A percentile compares a stretch with the other conserved stretches of the same genome.
Conservation (phyloP, 1,140 invertebrate species). For the Ceratina calcarata region DNA sequence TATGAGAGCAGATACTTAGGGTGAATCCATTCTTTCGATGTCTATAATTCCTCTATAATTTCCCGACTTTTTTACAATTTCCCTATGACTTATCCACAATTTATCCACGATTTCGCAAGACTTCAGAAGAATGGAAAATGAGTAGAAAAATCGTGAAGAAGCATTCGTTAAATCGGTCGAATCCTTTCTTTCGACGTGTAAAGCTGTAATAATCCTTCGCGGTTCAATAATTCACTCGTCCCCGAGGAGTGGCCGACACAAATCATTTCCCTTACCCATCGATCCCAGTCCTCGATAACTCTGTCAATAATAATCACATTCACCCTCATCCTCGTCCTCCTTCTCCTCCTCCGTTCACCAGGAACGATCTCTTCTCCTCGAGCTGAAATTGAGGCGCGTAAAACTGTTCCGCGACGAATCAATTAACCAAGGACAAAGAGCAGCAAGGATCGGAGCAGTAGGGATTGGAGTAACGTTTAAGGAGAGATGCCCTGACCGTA, state of each 20-base stretch:
- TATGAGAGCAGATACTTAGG: too few species aligned
- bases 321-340: conserved; percentile 14
- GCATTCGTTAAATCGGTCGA: neutral
- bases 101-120: too few species aligned
- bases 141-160: too few species aligned
- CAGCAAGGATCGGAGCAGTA: neutral
- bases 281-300: conserved; percentile 18
- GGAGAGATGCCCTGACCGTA: neutral
- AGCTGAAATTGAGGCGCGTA: conserved; percentile 5
- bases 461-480: neutral
- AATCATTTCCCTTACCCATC: conserved; percentile 23
- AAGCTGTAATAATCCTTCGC: conserved; percentile 1
- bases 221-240: conserved; percentile 29
- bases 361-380: neutral
- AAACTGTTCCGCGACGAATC: conserved; percentile 26
- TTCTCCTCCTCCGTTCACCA: neutral
- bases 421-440: conserved; percentile 48
- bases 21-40: too few species aligned
- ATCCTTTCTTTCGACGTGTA: neutral
- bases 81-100: too few species aligned
- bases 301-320: conserved; percentile 47
- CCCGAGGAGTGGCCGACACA: conserved; percentile 3
- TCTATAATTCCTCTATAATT: too few species aligned
- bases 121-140: too few species aligned
- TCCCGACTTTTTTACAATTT: too few species aligned